Evolutionary conservation across 2,113 vertebrate genomes (phyloP).

Genomic region (Felis catus): DNA sequence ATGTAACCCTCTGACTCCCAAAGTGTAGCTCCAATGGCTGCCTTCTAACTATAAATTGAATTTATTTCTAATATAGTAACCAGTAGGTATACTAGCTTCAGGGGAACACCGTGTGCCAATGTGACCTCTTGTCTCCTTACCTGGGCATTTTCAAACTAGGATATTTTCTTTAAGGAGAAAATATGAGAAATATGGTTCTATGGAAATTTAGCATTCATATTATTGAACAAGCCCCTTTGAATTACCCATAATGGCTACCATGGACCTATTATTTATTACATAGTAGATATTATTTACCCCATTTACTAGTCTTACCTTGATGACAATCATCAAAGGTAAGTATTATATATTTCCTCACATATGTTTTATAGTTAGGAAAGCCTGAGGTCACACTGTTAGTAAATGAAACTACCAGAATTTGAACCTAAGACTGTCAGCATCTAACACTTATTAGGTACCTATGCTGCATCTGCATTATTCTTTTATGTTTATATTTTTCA

Average conservation of each 20-base stretch:
- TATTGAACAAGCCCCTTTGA: background rate
- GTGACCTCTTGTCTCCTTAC: background rate
- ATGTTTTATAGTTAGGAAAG: background rate
- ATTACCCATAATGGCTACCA: background rate
- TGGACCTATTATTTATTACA: background rate
- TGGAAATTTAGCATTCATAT: background rate
- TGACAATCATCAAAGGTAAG: background rate
- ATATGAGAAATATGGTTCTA: background rate
- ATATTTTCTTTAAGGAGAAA: background rate
- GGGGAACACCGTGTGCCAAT: fast-evolving
- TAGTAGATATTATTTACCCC: background rate
- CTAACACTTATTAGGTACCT: background rate
- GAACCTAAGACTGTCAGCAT: background rate
- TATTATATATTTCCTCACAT: background rate
- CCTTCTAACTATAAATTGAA: background rate
- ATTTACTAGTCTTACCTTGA: background rate
- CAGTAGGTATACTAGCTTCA: background rate
- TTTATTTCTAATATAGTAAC: background rate
- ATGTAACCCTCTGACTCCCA: background rate
- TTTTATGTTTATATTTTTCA: background rate
- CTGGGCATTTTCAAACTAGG: background rate
- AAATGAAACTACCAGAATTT: background rate
- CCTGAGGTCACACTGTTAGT: background rate
- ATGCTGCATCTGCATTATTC: background rate
- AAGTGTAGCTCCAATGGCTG: background rate